These are phyloP conservation scores for Drosophila falleni DNA, from an alignment of 2,888 invertebrate species.

Conservation along the genomic window DNA sequence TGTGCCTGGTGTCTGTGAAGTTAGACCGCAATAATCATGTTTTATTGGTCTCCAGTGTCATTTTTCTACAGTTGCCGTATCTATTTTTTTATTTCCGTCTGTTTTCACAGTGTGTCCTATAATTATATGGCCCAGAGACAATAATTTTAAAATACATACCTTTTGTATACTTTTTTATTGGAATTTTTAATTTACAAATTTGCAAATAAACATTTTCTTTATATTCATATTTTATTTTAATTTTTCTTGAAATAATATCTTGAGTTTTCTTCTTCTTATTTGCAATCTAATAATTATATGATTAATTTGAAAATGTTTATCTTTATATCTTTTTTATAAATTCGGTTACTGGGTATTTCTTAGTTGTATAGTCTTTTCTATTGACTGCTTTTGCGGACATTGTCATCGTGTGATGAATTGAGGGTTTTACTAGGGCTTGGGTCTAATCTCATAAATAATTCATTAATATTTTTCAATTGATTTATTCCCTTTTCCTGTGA, in stretches of 20 bases:
- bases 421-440: constrained; percentile 7
- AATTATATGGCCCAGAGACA: too few species aligned
- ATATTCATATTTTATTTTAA: too few species aligned
- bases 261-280: too few species aligned
- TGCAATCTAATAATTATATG: too few species aligned
- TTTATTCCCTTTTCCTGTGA: constrained; percentile 55
- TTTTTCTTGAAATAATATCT: too few species aligned
- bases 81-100: constrained; percentile 23
- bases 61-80: constrained; percentile 60
- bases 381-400: constrained; percentile 37
- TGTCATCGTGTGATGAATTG: constrained; percentile 20
- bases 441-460: constrained; percentile 68
- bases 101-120: background rate
- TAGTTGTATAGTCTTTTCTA: background rate
- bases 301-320: too few species aligned
- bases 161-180: too few species aligned
- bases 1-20: constrained; percentile 37
- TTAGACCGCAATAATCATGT: constrained; percentile 72
- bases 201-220: too few species aligned
- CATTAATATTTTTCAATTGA: constrained; percentile 75
- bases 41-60: constrained; percentile 73
- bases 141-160: too few species aligned
- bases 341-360: constrained; percentile 3
- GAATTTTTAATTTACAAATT: too few species aligned
- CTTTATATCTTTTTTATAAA: too few species aligned